phyloP scores from a whole-genome alignment of 92 coral and sea anemone genomes.

The Heliopora coerulea region DNA sequence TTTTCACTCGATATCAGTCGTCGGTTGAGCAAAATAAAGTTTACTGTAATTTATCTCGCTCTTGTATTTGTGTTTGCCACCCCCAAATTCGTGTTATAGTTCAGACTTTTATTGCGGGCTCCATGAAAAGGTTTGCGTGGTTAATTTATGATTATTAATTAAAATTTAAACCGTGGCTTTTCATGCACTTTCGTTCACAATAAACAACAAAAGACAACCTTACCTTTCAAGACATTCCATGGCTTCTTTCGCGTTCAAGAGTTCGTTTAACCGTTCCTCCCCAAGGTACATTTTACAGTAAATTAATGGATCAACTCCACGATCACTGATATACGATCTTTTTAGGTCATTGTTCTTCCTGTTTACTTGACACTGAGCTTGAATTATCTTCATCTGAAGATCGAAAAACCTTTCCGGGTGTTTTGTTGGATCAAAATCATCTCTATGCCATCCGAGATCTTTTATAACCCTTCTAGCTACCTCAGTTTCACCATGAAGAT shows the following conservation, averaged over 20 bases:
- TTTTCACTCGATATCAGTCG: too few species aligned
- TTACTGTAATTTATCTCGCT: too few species aligned
- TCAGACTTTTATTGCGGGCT: too few species aligned
- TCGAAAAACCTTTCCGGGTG: constrained; percentile 58
- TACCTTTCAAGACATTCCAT: constrained; percentile 71
- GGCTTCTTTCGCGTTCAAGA: constrained; percentile 52
- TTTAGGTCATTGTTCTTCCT: constrained; percentile 41
- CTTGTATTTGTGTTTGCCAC: too few species aligned
- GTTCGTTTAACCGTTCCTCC: constrained; percentile 43
- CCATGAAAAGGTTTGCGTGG: too few species aligned
- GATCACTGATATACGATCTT: constrained; percentile 71
- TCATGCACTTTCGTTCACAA: too few species aligned
- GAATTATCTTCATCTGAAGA: constrained; percentile 61
- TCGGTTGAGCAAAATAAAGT: too few species aligned
- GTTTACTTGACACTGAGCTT: constrained; percentile 62
- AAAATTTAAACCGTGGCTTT: too few species aligned
- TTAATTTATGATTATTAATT: too few species aligned
- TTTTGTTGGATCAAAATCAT: constrained; percentile 76
- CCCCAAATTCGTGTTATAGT: too few species aligned
- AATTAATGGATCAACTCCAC: constrained; percentile 87
- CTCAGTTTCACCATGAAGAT: constrained; percentile 62
- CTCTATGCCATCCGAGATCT: constrained; percentile 58
- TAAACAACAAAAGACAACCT: too few species aligned
- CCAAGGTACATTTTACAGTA: constrained; percentile 76
- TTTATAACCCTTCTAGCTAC: constrained; percentile 73